A percentile compares a stretch with the other conserved stretches of the same genome.
phyloP scores from a whole-genome alignment of 2,888 invertebrate species.

The Lepidocyrtoides sp. region DNA sequence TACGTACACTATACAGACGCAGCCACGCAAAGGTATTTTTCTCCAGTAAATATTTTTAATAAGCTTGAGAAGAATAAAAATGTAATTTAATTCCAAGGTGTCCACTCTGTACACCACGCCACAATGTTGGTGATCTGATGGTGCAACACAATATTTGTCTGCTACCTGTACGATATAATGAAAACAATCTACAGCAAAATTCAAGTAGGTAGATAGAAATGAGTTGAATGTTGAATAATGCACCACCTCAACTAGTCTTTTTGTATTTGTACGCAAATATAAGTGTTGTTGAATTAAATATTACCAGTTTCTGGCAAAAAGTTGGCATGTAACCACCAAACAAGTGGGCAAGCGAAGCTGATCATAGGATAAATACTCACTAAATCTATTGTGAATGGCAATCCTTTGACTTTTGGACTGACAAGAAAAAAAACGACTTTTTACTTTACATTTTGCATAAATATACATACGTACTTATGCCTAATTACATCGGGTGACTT shows the following conservation, averaged over 20 bases:
- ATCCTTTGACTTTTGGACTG: constrained; percentile 2
- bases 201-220: not conserved
- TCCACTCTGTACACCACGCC: not conserved
- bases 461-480: not conserved
- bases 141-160: not conserved
- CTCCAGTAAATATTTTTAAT: constrained; percentile 38
- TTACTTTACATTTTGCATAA: not conserved
- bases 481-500: constrained; percentile 18
- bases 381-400: not conserved
- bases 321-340: constrained; percentile 20
- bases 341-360: not conserved
- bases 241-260: not conserved
- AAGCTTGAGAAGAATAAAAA: not conserved
- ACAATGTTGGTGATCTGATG: not conserved
- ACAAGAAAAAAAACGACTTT: not conserved
- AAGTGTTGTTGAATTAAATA: constrained; percentile 25
- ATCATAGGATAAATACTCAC: not conserved
- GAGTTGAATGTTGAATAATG: no score
- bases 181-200: not conserved
- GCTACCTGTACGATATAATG: not conserved
- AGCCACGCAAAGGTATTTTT: constrained; percentile 4
- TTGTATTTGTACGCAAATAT: not conserved
- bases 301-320: not conserved
- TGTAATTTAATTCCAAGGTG: not conserved
- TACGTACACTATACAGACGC: not conserved